phyloP scores from a whole-genome alignment of 1,140 invertebrate genomes.

The Spodoptera frugiperda region DNA sequence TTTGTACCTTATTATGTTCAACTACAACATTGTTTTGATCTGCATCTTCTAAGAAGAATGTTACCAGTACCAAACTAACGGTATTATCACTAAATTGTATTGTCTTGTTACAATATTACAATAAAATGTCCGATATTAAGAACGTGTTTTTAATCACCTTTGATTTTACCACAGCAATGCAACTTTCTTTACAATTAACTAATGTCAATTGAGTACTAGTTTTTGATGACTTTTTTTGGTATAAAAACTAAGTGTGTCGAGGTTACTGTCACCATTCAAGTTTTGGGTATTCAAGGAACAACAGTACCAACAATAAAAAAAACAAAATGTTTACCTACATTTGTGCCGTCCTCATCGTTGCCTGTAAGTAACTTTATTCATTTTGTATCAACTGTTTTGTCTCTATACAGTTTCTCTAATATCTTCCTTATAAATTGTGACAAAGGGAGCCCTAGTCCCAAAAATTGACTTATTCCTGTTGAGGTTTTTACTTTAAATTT shows the following conservation, averaged over 20 bases:
- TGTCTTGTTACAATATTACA: conserved; percentile 25
- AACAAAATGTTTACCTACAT: conserved; percentile 51
- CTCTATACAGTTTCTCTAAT: conserved; percentile 6
- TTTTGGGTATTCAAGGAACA: conserved; percentile 2
- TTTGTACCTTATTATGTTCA: background rate
- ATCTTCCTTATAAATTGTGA: background rate
- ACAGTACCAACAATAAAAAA: conserved; percentile 21
- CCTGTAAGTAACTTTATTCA: conserved; percentile 47
- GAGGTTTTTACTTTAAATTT: no score
- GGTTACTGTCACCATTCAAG: conserved; percentile 37
- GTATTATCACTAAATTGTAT: conserved; percentile 8
- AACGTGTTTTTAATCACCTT: conserved; percentile 30
- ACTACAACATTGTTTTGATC: background rate
- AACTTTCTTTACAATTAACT: conserved; percentile 27
- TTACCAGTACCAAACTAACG: conserved; percentile 25
- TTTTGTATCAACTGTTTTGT: background rate
- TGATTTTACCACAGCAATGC: background rate
- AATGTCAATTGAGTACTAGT: conserved; percentile 32
- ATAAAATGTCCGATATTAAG: conserved; percentile 13
- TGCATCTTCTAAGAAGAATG: background rate
- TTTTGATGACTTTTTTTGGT: conserved; percentile 49
- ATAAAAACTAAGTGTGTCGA: conserved; percentile 46
- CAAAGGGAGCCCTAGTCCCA: no score
- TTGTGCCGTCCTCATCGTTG: conserved; percentile 40
- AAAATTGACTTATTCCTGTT: no score